Conservation (phyloP, 2,888 invertebrate species). For the Diploptera punctata region DNA sequence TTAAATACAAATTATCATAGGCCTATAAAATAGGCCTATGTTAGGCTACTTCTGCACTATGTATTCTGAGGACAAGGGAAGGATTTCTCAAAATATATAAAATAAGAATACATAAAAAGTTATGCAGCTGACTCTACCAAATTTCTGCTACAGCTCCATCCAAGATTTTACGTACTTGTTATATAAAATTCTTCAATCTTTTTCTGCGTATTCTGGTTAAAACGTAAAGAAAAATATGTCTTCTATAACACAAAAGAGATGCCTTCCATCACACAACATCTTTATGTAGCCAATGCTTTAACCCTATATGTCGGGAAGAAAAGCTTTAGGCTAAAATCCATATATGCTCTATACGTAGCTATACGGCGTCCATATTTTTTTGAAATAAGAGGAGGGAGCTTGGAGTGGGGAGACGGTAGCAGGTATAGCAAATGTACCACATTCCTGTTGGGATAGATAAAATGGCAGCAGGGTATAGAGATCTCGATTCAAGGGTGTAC, state of each 20-base stretch:
- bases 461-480: not conserved
- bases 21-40: no score
- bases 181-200: not conserved
- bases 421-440: not conserved
- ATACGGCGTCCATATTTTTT: constrained; percentile 10
- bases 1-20: no score
- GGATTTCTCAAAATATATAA: no score
- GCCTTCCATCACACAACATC: not conserved
- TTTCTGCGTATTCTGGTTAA: not conserved
- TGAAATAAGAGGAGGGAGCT: not conserved
- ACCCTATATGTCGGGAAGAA: not conserved
- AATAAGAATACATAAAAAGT: no score
- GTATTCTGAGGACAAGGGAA: no score
- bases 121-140: no score
- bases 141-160: no score
- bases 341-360: not conserved
- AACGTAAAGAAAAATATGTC: not conserved
- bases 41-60: no score
- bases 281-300: not conserved
- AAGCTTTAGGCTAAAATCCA: constrained; percentile 11
- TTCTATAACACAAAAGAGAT: not conserved
- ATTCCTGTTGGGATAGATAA: not conserved
- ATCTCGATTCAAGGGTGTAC: constrained; percentile 4
- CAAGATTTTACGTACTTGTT: no score
- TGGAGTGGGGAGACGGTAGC: not conserved